Evolutionary conservation across 2,113 vertebrate species (phyloP), one percentile per base, ranked within the genome.

Genomic region (Heterocephalus glaber): DNA sequence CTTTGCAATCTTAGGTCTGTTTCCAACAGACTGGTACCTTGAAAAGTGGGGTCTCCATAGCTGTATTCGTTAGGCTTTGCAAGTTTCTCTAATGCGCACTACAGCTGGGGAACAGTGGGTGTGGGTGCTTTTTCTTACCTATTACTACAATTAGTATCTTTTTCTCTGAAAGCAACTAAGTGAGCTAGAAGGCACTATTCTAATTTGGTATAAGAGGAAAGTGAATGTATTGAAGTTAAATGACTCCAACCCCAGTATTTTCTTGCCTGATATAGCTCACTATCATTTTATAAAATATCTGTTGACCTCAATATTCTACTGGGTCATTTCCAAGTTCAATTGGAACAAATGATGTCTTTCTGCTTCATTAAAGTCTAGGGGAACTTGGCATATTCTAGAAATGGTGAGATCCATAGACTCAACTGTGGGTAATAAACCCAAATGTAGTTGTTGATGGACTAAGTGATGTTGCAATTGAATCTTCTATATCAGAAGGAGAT

Each of bases 231-330:
- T 83, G n/a, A 93, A 54, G 38, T 63, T 58, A 89, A 94, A 68
- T 70, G 47, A 90, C 24, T 65, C 41, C 26, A 35, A 72, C 26
- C 35, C 12, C 44, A 88, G 44, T 70, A 16, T 85, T 90, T 79
- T 65, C 58, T 49, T 83, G 19, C n/a, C 41, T 61, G 28, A n/a
- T 85, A 52, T 85, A 81, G 81, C 63, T 12, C 90, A 28, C 4
- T 90, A 80, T 52, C 81, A 74, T 84, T 95, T 93, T 86, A 49
- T 89, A 89, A 92, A 86, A 81, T 86, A 38, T 35, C 56, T 88
- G 28, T 49, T 89, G 52, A 66, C 63, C 47, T 77, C n/a, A 83
- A 2, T 49, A 83, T 13, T 80, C 58, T 63, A 7, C 63, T n/a
- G 38, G 26, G 35, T 84, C n/a, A 89, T 58, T 89, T 87, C 61